Percentiles rank a stretch among this genome's conserved stretches.
These are phyloP conservation scores for Morpho deidamia DNA, from an alignment of 2,888 invertebrate species.

Conservation along the genomic window DNA sequence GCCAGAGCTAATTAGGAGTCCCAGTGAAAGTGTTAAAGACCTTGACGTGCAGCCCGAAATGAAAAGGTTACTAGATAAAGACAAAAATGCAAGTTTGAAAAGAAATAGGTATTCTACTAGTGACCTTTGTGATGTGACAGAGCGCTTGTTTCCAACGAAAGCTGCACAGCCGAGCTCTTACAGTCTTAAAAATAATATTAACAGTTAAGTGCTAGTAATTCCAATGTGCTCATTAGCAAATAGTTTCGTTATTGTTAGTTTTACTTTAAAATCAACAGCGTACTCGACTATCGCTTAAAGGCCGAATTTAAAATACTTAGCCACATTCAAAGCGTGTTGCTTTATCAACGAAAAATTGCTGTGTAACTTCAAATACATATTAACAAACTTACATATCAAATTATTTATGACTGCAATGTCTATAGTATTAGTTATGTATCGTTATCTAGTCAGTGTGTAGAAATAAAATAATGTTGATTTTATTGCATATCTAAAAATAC, in stretches of 20 bases:
- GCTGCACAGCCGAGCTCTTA: conserved; percentile 80
- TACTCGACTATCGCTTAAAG: conserved; percentile 3
- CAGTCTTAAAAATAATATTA: conserved; percentile 79
- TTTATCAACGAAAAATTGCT: conserved; percentile 15
- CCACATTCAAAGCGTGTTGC: conserved; percentile 1
- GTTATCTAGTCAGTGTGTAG: conserved; percentile 47
- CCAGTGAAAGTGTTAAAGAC: conserved; percentile 53
- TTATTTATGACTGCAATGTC: conserved; percentile 30
- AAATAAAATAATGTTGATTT: conserved; percentile 1
- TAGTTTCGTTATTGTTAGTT: conserved; percentile 33
- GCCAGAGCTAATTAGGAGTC: conserved; percentile 47
- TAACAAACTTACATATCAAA: conserved; percentile 46
- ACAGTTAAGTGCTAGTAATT: conserved; percentile 56
- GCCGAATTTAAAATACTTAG: not conserved
- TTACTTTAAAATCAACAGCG: conserved; percentile 9
- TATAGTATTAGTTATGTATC: conserved; percentile 31
- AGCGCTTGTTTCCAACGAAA: conserved; percentile 74
- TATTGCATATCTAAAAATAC: not conserved
- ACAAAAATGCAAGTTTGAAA: conserved; percentile 48
- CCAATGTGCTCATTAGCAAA: conserved; percentile 62
- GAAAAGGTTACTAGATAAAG: conserved; percentile 54
- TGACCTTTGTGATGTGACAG: conserved; percentile 80
- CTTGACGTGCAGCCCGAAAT: conserved; percentile 49
- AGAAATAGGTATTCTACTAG: conserved; percentile 84
- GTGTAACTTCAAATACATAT: conserved; percentile 7